Evolutionary conservation across 35 echinoderm and acorn worm genomes (phyloP), one percentile per base, ranked within the genome.

Genomic region (Nesometra sesokonis): DNA sequence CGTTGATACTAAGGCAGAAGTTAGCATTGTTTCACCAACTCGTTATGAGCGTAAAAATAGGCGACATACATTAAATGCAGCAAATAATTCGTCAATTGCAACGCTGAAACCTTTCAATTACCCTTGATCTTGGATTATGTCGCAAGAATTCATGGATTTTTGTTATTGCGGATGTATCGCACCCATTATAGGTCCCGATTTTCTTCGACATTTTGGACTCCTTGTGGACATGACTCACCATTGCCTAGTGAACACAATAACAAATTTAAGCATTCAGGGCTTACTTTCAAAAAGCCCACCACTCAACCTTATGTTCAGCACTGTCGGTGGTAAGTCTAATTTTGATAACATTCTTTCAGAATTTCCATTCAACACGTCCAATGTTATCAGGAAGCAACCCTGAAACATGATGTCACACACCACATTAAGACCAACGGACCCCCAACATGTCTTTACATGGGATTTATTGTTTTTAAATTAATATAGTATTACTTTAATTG

Each of bases 321-420:
- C n/a, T n/a, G n/a, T n/a, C n/a, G n/a, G n/a, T n/a, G n/a, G n/a
- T n/a, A n/a, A n/a, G n/a, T n/a, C n/a, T n/a, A n/a, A n/a, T n/a
- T n/a, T n/a, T n/a, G n/a, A n/a, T n/a, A n/a, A n/a, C n/a, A n/a
- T n/a, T n/a, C n/a, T n/a, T n/a, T n/a, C n/a, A n/a, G 33, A 90
- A 32, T 90, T 34, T 37, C 82, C 46, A 3, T 34, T 46, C 86
- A 35, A 78, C 84, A 29, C 35, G 29, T 15, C 89, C 89, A n/a
- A 80, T 84, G 80, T 82, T 86, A 79, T n/a, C 35, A 86, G 4
- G 83, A 85, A n/a, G 7, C 76, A 0, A 9, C 32, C 8, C 33
- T 85, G 0, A 90, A 90, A 80, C 83, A 86, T 35, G 37, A 77
- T 32, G 77, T 80, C 32, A 90, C 89, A 0, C 89, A 90, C 30